Conservation (phyloP, 1,140 invertebrate genomes). For the Aphidius ervi region DNA sequence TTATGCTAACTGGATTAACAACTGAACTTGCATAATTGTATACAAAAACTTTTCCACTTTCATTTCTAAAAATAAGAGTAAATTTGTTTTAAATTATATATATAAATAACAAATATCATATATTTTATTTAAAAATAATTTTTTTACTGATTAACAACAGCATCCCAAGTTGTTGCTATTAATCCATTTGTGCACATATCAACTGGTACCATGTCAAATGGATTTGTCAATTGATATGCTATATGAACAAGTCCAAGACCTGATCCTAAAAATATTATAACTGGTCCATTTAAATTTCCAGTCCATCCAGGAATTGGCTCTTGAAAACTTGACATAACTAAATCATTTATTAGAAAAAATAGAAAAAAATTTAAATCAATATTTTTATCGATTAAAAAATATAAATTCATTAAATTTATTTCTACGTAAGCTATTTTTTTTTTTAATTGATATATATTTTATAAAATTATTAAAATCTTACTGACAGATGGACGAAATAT, state of each 20-base stretch:
- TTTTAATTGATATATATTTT: no score
- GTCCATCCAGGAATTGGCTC: constrained; percentile 70
- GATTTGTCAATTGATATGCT: constrained; percentile 17
- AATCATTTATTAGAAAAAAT: constrained; percentile 6
- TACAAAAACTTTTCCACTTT: constrained; percentile 42
- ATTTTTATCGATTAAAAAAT: no score
- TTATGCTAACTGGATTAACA: constrained; percentile 63
- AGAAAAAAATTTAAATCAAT: no score
- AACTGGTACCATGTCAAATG: constrained; percentile 69
- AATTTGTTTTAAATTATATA: no score
- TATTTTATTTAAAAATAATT: no score
- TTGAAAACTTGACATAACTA: constrained; percentile 67
- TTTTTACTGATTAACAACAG: constrained; percentile 49
- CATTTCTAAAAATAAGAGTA: constrained; percentile 13
- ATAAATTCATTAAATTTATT: no score
- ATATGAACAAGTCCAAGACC: constrained; percentile 65
- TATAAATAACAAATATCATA: no score
- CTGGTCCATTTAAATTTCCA: constrained; percentile 70
- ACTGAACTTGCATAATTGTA: constrained; percentile 68
- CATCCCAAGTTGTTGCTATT: constrained; percentile 66
- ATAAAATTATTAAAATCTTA: no score
- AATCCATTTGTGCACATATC: constrained; percentile 77
- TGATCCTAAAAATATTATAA: constrained; percentile 33
- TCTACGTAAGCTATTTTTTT: no score
- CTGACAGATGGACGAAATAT: constrained; percentile 60